Percentiles rank a stretch among this genome's conserved stretches.
phyloP scores from a whole-genome alignment of 2,888 invertebrate species.

The Sphinx pinastri region DNA sequence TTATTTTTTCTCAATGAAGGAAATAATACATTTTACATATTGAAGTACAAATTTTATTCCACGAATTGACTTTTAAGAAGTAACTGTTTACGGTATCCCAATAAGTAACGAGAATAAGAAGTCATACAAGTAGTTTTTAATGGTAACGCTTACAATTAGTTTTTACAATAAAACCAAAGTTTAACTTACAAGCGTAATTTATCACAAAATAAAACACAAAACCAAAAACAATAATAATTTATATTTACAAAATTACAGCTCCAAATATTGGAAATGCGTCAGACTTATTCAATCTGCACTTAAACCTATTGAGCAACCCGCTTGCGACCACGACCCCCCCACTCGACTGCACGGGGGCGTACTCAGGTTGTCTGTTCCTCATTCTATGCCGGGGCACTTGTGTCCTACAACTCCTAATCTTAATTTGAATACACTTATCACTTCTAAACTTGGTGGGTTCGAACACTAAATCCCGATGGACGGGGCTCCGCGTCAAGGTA shows the following conservation, averaged over 20 bases:
- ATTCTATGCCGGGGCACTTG: conserved; percentile 38
- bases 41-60: too few relatives aligned
- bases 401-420: conserved; percentile 65
- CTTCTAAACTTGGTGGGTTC: conserved; percentile 59
- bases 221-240: conserved; percentile 37
- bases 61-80: too few relatives aligned
- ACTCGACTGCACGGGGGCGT: conserved; percentile 32
- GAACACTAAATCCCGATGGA: conserved; percentile 62
- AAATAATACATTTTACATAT: too few relatives aligned
- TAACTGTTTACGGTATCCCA: too few relatives aligned
- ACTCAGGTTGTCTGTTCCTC: conserved; percentile 30
- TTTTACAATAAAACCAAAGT: background rate
- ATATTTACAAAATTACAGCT: conserved; percentile 61
- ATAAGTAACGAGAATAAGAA: too few relatives aligned
- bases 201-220: conserved; percentile 20
- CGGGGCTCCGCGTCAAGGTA: conserved; percentile 41
- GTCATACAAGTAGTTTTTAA: too few relatives aligned
- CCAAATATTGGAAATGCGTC: conserved; percentile 71
- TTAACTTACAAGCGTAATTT: background rate
- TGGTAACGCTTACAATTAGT: too few relatives aligned
- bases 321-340: conserved; percentile 60
- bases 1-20: too few relatives aligned
- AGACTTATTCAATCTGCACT: conserved; percentile 63
- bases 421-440: conserved; percentile 57
- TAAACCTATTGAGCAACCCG: conserved; percentile 73